These are phyloP conservation scores for Oreochromis grahami DNA, from an alignment of 2,797 vertebrate species.

Conservation along the genomic window DNA sequence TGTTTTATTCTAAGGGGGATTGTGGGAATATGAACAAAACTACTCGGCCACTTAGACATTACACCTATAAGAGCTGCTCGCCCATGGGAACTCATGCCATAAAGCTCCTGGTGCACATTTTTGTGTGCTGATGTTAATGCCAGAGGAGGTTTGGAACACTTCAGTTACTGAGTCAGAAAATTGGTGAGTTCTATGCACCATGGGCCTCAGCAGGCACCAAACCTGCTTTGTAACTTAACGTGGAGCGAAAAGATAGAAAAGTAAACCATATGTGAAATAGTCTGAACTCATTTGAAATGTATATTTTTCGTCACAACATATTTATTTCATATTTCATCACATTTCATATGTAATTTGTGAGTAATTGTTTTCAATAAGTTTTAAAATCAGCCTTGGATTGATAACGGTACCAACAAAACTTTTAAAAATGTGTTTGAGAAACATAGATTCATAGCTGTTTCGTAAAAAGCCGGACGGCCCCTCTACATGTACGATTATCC, in stretches of 20 bases:
- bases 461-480: neutral
- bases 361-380: neutral
- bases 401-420: neutral
- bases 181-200: neutral
- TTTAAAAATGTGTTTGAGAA: neutral
- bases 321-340: neutral
- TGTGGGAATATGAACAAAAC: neutral
- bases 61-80: neutral
- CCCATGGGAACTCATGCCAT: neutral
- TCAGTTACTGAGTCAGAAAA: neutral
- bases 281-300: neutral
- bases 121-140: neutral
- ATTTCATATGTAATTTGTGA: neutral
- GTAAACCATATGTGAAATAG: neutral
- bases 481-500: neutral
- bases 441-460: neutral
- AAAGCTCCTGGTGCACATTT: neutral
- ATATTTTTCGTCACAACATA: neutral
- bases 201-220: neutral
- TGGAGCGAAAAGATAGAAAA: neutral
- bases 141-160: neutral
- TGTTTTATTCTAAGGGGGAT: neutral
- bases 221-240: neutral
- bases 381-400: neutral
- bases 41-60: neutral